Base-by-base conservation (phyloP, 2,888 invertebrate species). In the Julus scandinavius region DNA sequence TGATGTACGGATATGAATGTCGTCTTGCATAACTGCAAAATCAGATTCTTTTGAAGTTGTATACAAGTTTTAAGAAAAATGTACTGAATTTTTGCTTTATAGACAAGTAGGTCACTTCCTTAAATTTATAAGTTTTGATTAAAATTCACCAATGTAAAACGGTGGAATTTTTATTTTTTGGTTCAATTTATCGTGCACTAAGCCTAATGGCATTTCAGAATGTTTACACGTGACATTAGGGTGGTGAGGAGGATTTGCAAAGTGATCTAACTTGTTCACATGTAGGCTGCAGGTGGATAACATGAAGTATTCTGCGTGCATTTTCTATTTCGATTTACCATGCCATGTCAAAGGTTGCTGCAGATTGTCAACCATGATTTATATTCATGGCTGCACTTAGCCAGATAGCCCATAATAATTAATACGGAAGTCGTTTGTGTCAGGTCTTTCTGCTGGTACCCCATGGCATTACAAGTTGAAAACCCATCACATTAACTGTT, bases 401-500 rank as follows among this genome's bases (percentile, higher is more conserved):
- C 54, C 7, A 63, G 63, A 17, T 17, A 13, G 63, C 17, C n/a
- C n/a, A n/a, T n/a, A n/a, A 63, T 63, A 17, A 63, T 63, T 63
- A 63, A 63, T 63, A 63, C 63, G 63, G 63, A 63, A 63, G 63
- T 63, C 63, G n/a, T 63, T 63, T n/a, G 63, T 63, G 63, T 63
- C 63, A 63, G 17, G 63, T 63, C n/a, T n/a, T 63, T n/a, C 54
- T 54, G 54, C 54, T 63, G 63, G 63, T 63, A 63, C 63, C 63
- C 63, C 63, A 63, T 63, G 63, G n/a, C 63, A 63, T 63, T 63
- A 63, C 63, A n/a, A 63, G 63, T 63, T 5, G 63, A 63, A 63
- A 63, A 13, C 63, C 63, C 63, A 63, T n/a, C 63, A 63, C 63
- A n/a, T 15, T 63, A 63, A 63, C 63, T 6, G n/a, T 63, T 17